Conservation (phyloP, 1,140 invertebrate genomes). For the Drosophila ogumai region DNA sequence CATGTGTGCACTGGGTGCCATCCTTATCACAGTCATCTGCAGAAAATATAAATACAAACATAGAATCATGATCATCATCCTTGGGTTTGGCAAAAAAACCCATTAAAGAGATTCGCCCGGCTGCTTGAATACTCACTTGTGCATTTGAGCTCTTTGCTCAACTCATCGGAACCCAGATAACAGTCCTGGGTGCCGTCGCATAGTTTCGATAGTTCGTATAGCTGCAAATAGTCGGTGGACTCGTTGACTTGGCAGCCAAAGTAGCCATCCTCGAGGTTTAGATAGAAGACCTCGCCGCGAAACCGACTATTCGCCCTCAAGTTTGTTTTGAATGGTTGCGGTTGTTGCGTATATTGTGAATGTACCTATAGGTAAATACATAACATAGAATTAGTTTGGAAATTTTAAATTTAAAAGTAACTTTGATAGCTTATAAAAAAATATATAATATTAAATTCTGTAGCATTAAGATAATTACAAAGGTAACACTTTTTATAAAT, state of each 20-base stretch:
- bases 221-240: slow-evolving; percentile 96
- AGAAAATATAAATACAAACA: background rate
- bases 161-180: slow-evolving; percentile 96
- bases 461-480: too few relatives aligned
- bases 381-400: slow-evolving; percentile 6
- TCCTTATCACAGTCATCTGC: slow-evolving; percentile 95
- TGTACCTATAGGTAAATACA: slow-evolving; percentile 87
- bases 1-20: slow-evolving; percentile 94
- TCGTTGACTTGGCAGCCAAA: slow-evolving; percentile 99
- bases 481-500: too few relatives aligned
- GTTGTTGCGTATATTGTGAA: slow-evolving; percentile 87
- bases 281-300: slow-evolving; percentile 96
- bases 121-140: slow-evolving; percentile 89
- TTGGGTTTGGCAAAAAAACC: slow-evolving; percentile 1
- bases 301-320: slow-evolving; percentile 87
- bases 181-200: slow-evolving; percentile 96
- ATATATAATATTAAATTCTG: too few relatives aligned
- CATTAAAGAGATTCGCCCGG: slow-evolving; percentile 15
- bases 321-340: slow-evolving; percentile 80
- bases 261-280: slow-evolving; percentile 98
- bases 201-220: slow-evolving; percentile 97
- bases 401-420: too few relatives aligned
- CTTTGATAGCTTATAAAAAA: too few relatives aligned
- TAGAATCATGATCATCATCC: background rate
- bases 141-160: slow-evolving; percentile 95